Evolutionary conservation across 2,797 vertebrate species (phyloP).

Genomic region (Microctenopoma lineatum): DNA sequence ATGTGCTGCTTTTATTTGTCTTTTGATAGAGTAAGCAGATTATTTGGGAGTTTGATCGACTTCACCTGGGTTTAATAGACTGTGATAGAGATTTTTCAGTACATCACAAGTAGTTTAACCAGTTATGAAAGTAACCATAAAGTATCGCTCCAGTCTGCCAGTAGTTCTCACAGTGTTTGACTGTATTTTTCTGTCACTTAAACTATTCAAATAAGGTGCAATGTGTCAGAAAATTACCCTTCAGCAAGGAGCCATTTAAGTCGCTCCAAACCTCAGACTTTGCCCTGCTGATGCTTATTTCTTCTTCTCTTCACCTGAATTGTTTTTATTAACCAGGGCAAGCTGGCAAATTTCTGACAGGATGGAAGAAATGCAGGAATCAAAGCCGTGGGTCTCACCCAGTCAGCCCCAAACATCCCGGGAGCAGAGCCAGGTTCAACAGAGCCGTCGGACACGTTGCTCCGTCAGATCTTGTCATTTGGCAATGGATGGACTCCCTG

Average conservation of each 20-base stretch:
- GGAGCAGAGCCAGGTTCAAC: constrained; percentile 47
- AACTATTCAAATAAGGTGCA: not conserved
- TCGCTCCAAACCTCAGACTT: not conserved
- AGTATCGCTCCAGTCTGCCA: not conserved
- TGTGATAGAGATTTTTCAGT: not conserved
- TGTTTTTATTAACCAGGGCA: not conserved
- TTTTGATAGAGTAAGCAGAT: not conserved
- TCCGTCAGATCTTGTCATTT: constrained; percentile 37
- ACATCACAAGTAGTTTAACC: not conserved
- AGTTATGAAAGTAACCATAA: not conserved
- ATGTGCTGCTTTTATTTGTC: not conserved
- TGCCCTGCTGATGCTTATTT: constrained; percentile 8
- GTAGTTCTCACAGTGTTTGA: not conserved
- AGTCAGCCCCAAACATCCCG: not conserved
- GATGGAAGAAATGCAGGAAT: constrained; percentile 16
- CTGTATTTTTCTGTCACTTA: not conserved
- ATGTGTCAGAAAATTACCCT: not conserved
- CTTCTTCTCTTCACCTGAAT: constrained; percentile 7
- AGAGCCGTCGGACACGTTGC: constrained; percentile 25
- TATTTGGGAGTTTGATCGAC: not conserved
- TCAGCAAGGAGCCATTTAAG: not conserved
- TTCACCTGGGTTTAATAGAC: not conserved
- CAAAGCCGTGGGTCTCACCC: constrained; percentile 1
- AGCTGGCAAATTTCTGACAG: not conserved
- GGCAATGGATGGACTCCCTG: constrained; percentile 36